Percentiles rank a stretch among this genome's conserved stretches.
Evolutionary conservation across 2,888 invertebrate species (phyloP).

Genomic region (Epicampocera succincta): DNA sequence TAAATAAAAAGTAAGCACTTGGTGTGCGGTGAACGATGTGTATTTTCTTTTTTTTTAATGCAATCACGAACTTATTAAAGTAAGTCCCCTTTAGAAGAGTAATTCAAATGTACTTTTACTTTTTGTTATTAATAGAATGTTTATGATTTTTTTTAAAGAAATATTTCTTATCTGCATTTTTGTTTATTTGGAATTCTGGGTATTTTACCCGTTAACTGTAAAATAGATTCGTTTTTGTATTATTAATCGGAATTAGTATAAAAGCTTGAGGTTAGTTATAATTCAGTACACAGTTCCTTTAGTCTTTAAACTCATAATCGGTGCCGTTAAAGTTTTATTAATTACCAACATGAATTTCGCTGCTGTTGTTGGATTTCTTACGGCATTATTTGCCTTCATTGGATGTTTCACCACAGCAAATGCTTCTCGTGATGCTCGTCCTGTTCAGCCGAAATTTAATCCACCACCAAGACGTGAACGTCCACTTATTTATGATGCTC

Average conservation of each 20-base stretch:
- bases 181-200: constrained; percentile 19
- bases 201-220: constrained; percentile 31
- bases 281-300: constrained; percentile 41
- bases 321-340: neutral
- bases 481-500: constrained; percentile 60
- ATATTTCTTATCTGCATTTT: constrained; percentile 32
- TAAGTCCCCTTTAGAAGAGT: neutral
- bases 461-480: constrained; percentile 46
- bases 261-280: neutral
- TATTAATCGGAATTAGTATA: constrained; percentile 21
- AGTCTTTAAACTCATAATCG: neutral
- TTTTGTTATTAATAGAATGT: neutral
- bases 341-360: constrained; percentile 46
- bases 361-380: constrained; percentile 20
- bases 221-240: neutral
- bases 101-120: neutral
- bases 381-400: constrained; percentile 42
- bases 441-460: constrained; percentile 42
- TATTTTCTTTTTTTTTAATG: too few species aligned
- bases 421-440: constrained; percentile 46
- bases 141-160: constrained; percentile 18
- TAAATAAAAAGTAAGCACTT: too few species aligned
- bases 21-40: too few species aligned
- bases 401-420: constrained; percentile 20
- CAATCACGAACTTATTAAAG: too few species aligned